A percentile compares a stretch with the other conserved stretches of the same genome.
Conservation (phyloP, 2,888 invertebrate species). For the Cabera pusaria region DNA sequence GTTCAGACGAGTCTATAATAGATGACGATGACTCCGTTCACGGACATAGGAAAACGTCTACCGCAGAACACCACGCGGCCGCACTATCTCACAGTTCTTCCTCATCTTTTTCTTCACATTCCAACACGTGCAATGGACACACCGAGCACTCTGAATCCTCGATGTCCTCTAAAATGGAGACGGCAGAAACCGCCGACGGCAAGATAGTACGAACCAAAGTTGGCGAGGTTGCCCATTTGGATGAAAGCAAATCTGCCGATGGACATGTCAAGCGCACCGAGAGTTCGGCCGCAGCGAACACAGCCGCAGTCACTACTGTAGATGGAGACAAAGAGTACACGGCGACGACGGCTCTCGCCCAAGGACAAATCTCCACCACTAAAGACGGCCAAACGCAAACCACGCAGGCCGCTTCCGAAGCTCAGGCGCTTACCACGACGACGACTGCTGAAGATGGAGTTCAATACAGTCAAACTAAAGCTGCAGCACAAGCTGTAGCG, state of each 20-base stretch:
- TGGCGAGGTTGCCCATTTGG: not conserved
- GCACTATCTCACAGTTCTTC: no score
- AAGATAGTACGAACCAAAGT: constrained; percentile 1
- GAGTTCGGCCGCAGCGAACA: not conserved
- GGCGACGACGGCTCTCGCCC: constrained; percentile 4
- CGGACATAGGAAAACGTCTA: no score
- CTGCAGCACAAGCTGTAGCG: constrained; percentile 1
- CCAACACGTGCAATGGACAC: constrained; percentile 3
- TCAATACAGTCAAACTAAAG: no score
- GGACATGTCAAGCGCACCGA: constrained; percentile 8
- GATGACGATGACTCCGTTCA: no score
- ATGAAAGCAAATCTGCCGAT: constrained; percentile 5
- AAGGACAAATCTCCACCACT: constrained; percentile 1
- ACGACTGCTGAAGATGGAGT: no score
- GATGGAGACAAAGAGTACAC: constrained; percentile 7
- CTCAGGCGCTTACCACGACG: not conserved
- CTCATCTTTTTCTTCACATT: constrained; percentile 6
- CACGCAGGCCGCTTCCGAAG: constrained; percentile 1
- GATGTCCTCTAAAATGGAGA: not conserved
- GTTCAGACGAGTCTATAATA: no score
- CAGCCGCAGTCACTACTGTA: constrained; percentile 3
- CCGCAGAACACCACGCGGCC: no score
- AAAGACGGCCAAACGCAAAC: constrained; percentile 9
- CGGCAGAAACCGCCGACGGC: not conserved
- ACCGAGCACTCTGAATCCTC: constrained; percentile 2